These are phyloP conservation scores for Orthonevra nobilis DNA, from an alignment of 2,888 invertebrate species.

Conservation along the genomic window DNA sequence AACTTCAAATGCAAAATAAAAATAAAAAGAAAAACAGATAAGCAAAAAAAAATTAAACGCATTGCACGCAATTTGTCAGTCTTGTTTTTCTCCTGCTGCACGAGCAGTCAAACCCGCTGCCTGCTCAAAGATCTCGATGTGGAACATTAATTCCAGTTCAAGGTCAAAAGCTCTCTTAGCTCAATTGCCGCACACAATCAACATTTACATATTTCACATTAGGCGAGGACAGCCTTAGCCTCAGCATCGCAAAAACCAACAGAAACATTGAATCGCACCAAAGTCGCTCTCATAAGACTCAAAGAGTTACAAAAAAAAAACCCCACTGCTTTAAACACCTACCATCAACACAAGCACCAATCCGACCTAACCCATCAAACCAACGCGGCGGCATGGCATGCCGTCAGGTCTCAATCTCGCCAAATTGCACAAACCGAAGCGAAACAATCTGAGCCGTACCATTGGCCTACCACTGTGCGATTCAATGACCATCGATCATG, in stretches of 20 bases:
- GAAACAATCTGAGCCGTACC: conserved; percentile 19
- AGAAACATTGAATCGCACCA: conserved; percentile 1
- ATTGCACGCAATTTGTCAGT: conserved; percentile 24
- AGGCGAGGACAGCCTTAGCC: conserved; percentile 60
- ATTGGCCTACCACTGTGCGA: conserved; percentile 17
- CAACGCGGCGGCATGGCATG: too few relatives aligned
- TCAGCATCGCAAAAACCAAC: background rate
- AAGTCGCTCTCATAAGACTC: conserved; percentile 24
- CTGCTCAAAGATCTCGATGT: conserved; percentile 61
- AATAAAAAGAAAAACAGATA: conserved; percentile 1
- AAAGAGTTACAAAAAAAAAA: too few relatives aligned
- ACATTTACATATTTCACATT: conserved; percentile 21
- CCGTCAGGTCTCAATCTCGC: conserved; percentile 42
- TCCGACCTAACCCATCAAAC: too few relatives aligned
- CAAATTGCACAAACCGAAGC: conserved; percentile 55
- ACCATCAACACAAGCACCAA: too few relatives aligned
- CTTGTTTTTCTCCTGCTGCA: conserved; percentile 2
- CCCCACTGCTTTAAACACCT: too few relatives aligned
- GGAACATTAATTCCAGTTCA: conserved; percentile 70
- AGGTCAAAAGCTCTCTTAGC: conserved; percentile 63
- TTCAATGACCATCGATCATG: conserved; percentile 65
- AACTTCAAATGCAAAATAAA: conserved; percentile 38
- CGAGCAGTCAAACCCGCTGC: conserved; percentile 30
- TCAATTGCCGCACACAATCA: conserved; percentile 23
- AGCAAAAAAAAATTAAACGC: conserved; percentile 24